Base-by-base conservation (phyloP, 1,140 invertebrate genomes). In the Gryon sp. region DNA sequence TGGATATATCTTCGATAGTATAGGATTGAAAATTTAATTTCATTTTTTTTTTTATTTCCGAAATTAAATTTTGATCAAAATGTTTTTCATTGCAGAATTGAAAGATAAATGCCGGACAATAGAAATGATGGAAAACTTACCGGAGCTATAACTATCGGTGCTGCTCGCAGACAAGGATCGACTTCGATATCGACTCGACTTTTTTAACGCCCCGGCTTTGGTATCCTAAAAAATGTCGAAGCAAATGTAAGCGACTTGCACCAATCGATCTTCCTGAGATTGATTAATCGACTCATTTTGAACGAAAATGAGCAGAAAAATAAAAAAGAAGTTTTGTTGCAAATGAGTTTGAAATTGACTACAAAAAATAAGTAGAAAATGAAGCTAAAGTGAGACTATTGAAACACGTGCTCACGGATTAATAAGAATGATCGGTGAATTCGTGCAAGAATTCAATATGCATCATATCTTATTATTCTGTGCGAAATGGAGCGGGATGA, bases 91-190 rank as follows among this genome's bases (percentile, higher is more conserved):
- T n/a, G n/a, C n/a, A n/a, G n/a, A n/a, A n/a, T n/a, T n/a, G n/a
- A n/a, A n/a, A n/a, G n/a, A n/a, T n/a, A n/a, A n/a, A n/a, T n/a
- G n/a, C n/a, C n/a, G n/a, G n/a, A n/a, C n/a, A 40, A 40, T 1
- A 18, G 16, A 38, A 4, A 14, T 38, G 8, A 18, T n/a, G n/a
- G 15, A 18, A 18, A 24, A n/a, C 88, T 81, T 92, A 95, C 94
- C 94, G 66, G 95, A 97, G 85, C 95, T 97, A 88, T 97, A 97
- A 19, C 96, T 97, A 85, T 97, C 96, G 28, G 95, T 97, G 26
- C 96, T 97, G 11, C 96, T 97, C n/a, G 96, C 96, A 22, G 96
- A 97, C 3, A 97, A 89, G 0, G 96, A 97, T 32, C 96, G 91
- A 86, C 95, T 97, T 36, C 96, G 89, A 83, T 97, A 95, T 30